Evolutionary conservation across 2,888 invertebrate genomes (phyloP), one percentile per base, ranked within the genome.

Genomic region (Cactoblastis cactorum): DNA sequence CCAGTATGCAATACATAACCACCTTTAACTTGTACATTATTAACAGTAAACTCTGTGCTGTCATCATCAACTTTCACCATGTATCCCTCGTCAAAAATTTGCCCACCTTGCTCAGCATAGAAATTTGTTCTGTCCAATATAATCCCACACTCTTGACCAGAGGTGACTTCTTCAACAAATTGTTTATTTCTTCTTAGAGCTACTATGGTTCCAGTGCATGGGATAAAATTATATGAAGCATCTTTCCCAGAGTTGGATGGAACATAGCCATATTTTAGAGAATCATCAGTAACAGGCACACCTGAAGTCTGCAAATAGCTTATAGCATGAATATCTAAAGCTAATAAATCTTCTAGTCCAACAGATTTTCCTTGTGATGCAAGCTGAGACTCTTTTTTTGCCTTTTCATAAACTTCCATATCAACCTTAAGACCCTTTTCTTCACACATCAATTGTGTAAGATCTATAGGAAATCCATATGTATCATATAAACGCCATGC

Each of bases 401-500:
- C 93, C 66, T 95, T 95, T 82, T 99, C 98, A 80, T 98, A 99
- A n/a, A 91, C 94, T 22, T 83, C 90, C 94, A 97, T 95, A 77
- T 99, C 97, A 57, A 99, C 95, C 50, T 84, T 80, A 3, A 99
- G 89, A 0, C 95, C 95, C 70, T 95, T 96, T 86, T 99, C 99
- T 89, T 99, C 99, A 45, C 96, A 96, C 98, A 99, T 99, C 28
- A 99, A 89, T 68, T 96, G 95, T 0, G 99, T 99, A 57, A 99
- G 92, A 91, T 99, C 99, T 49, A 99, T 93, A 0, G 99, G 99
- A 77, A 99, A 99, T 14, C 99, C 99, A 76, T 99, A 99, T 0
- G 99, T 99, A 74, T 99, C 99, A 81, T 99, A 99, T 51, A 99
- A 90, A 52, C 98, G 92, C 99, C 99, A 99, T 0, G 99, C 98